These are phyloP conservation scores for Epinephelus fuscoguttatus DNA, from an alignment of 2,113 vertebrate genomes.

Conservation along the genomic window DNA sequence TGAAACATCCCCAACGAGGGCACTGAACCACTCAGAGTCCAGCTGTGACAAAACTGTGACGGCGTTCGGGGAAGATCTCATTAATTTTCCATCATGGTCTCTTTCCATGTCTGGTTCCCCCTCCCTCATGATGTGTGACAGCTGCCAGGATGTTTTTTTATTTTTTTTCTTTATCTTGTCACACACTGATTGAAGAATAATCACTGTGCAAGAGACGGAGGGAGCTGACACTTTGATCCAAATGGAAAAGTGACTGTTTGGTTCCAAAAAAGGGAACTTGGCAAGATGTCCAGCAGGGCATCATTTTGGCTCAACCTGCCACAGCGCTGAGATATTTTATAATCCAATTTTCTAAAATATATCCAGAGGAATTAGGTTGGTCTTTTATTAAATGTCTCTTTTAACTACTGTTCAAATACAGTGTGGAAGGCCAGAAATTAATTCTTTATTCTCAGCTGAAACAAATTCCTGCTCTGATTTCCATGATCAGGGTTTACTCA, in stretches of 20 bases:
- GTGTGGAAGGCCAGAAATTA: background rate
- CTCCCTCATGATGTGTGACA: slow-evolving; percentile 67
- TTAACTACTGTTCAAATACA: background rate
- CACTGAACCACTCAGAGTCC: slow-evolving; percentile 55
- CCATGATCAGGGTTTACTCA: background rate
- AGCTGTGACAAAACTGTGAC: slow-evolving; percentile 60
- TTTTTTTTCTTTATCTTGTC: slow-evolving; percentile 51
- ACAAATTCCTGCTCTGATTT: background rate
- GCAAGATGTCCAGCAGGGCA: background rate
- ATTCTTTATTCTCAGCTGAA: background rate
- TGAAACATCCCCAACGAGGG: slow-evolving; percentile 20
- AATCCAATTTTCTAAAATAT: background rate
- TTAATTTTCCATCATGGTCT: slow-evolving; percentile 68
- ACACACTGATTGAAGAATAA: slow-evolving; percentile 60
- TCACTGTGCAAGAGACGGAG: slow-evolving; percentile 21
- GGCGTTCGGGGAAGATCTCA: slow-evolving; percentile 57
- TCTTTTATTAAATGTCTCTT: background rate
- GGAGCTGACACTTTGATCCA: slow-evolving; percentile 21
- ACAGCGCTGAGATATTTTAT: background rate
- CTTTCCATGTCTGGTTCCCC: slow-evolving; percentile 48
- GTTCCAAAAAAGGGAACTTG: background rate
- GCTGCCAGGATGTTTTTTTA: slow-evolving; percentile 66
- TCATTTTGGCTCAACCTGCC: background rate
- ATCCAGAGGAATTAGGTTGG: background rate
- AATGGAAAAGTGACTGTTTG: background rate